Base-by-base conservation (phyloP, 2,888 invertebrate genomes). In the Eristalis tenax region DNA sequence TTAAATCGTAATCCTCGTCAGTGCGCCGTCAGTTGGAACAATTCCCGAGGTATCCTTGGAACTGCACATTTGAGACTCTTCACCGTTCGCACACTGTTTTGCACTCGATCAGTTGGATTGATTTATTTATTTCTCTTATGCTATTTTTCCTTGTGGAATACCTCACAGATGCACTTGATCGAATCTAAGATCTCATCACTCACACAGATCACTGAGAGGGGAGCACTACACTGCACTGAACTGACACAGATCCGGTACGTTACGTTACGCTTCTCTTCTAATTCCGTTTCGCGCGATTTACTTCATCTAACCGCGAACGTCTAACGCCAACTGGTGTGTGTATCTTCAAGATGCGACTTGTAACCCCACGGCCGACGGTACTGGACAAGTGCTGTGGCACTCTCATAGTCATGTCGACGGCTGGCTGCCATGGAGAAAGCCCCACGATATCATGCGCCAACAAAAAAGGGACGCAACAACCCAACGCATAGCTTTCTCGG, bases 271-370 rank as follows among this genome's bases (percentile, higher is more conserved):
- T 32, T 8, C 1, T 32, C 32, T n/a, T 50, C 32, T n/a, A 35
- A 65, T 40, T 40, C 6, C 13, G 56, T 66, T 74, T 74, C 73
- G 78, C 77, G 82, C 23, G 70, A 82, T 69, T 74, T 23, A 87
- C 78, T 50, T 78, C 75, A 65, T 87, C 76, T 59, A 83, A 80
- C 71, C 64, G 69, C 79, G 87, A 87, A 57, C 64, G 80, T 79
- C 83, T 87, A 80, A 83, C 76, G 63, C 70, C 79, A 76, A 87
- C 87, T 83, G 71, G 79, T 28, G 59, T 26, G 26, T 26, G 66
- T 87, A 79, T 83, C 83, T 79, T 50, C 32, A 28, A 87, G 83
- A 87, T 87, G 75, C 75, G 57, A 66, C 75, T 86, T 70, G 59
- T 69, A 26, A 23, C 26, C 26, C 59, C 50, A 50, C 73, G 35